phyloP scores from a whole-genome alignment of 2,797 vertebrate genomes.

The Sebastes minor region DNA sequence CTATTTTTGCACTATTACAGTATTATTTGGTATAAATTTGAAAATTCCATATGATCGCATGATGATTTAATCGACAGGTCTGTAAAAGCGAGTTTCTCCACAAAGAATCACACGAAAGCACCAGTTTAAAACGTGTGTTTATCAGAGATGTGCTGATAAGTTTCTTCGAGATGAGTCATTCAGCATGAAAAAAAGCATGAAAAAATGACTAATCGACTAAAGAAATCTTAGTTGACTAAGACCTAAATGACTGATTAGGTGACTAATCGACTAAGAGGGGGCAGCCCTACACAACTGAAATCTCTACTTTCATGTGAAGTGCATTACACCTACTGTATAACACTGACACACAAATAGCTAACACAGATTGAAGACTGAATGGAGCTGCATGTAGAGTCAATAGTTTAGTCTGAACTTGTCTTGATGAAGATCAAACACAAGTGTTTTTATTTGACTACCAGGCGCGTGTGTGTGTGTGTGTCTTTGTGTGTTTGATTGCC shows the following conservation, averaged over 20 bases:
- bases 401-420: conserved; percentile 7
- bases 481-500: background rate
- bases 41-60: background rate
- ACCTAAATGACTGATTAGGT: no score
- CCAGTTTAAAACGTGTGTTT: no score
- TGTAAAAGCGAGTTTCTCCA: no score
- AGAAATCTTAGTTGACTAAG: no score
- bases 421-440: background rate
- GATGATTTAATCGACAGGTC: no score
- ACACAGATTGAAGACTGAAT: background rate
- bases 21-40: background rate
- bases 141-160: no score
- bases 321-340: background rate
- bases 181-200: no score
- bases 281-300: no score
- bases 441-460: background rate
- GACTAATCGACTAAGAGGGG: no score
- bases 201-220: no score
- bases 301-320: background rate
- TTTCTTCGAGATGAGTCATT: no score
- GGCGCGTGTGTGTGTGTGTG: background rate
- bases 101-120: no score
- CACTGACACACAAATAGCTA: background rate
- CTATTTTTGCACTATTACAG: background rate
- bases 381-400: background rate